A percentile compares a stretch with the other conserved stretches of the same genome.
Conservation (phyloP, 92 coral and sea anemone genomes). For the Siderastrea siderea region DNA sequence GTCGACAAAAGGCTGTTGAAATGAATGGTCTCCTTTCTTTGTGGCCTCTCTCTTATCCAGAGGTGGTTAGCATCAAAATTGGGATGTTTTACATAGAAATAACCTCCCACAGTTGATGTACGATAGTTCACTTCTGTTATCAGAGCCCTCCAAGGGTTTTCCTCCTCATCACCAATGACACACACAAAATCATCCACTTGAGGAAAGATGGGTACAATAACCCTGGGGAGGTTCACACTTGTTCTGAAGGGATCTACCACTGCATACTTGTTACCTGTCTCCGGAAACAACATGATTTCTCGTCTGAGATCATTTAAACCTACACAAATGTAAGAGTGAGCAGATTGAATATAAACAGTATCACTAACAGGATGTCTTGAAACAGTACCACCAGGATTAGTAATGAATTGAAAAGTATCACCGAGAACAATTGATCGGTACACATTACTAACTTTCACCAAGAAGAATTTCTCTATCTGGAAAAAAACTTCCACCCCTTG, state of each 20-base stretch:
- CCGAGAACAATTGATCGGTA: slow-evolving; percentile 40
- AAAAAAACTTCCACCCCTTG: slow-evolving; percentile 44
- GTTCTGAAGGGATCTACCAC: slow-evolving; percentile 34
- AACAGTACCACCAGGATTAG: slow-evolving; percentile 13
- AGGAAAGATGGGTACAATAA: slow-evolving; percentile 39
- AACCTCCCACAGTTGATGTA: slow-evolving; percentile 54
- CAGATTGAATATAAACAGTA: slow-evolving; percentile 44
- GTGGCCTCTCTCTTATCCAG: slow-evolving; percentile 70
- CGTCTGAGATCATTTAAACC: slow-evolving; percentile 33
- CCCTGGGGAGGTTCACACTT: slow-evolving; percentile 45
- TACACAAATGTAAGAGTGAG: slow-evolving; percentile 17
- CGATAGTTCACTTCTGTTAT: slow-evolving; percentile 42
- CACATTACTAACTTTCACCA: slow-evolving; percentile 25
- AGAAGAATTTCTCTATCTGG: slow-evolving; percentile 30
- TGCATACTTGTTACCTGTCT: slow-evolving; percentile 49
- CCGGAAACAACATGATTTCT: slow-evolving; percentile 50
- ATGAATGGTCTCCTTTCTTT: slow-evolving; percentile 65
- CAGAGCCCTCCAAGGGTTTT: slow-evolving; percentile 51
- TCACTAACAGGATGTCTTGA: slow-evolving; percentile 59
- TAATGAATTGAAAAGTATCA: slow-evolving; percentile 29
- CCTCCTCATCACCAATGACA: slow-evolving; percentile 38
- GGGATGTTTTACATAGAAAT: slow-evolving; percentile 64
- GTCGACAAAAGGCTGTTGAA: slow-evolving; percentile 56
- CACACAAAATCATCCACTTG: slow-evolving; percentile 35
- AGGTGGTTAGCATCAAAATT: slow-evolving; percentile 47